Base-by-base conservation (phyloP, 2,888 invertebrate species). In the Andrena bicolor region DNA sequence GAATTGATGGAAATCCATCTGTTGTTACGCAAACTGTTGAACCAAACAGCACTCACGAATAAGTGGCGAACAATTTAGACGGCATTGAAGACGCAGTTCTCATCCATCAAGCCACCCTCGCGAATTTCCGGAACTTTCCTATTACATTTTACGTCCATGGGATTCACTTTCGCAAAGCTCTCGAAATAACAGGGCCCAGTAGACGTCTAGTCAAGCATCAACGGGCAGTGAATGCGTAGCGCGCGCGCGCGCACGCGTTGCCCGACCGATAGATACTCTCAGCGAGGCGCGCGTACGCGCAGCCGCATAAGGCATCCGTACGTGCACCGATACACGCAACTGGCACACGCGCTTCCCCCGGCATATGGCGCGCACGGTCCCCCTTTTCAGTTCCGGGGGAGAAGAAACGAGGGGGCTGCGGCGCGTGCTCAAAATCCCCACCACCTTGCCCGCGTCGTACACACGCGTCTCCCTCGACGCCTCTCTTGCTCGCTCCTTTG, bases 371-470 rank as follows among this genome's bases (percentile, higher is more conserved):
- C 84, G 82, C 75, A 81, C 63, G 84, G 82, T 87, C 88, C 89
- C 89, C 87, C 89, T 85, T 89, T 87, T 86, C 89, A 84, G 84
- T 90, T 90, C 90, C 87, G 85, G 87, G 89, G 91, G 88, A 85
- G 83, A 84, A 84, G 85, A 90, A 87, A 88, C 78, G 86, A 88
- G 86, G 88, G 87, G 87, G 88, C 89, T 90, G 91, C 90, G 93
- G 93, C 94, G 93, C 94, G 94, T 93, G 93, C 93, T 93, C 92
- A 89, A 89, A 88, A 90, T 90, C 92, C 90, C 91, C 91, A 88
- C 92, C 87, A 88, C 68, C 32, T 69, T 61, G 80, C 69, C 71
- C 76, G 80, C 79, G 28, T 82, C 56, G 76, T 75, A 23, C 76
- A 74, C 74, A 85, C 85, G 85, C 85, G 82, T 77, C 61, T 66